Conservation (phyloP, 2,113 vertebrate species). For the Barnardius zonarius region DNA sequence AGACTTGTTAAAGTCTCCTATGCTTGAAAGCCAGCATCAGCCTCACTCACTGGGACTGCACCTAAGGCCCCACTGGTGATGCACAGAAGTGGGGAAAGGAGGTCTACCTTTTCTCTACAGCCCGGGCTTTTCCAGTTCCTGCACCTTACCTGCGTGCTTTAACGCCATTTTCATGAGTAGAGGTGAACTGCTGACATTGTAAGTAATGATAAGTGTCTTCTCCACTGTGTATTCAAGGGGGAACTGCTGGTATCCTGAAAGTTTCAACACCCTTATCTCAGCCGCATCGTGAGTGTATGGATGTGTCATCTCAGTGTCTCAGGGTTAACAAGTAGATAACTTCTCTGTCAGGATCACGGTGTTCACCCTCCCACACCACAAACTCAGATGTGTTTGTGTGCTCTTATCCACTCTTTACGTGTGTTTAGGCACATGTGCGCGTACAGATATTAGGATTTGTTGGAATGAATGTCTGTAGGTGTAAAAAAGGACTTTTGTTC, state of each 20-base stretch:
- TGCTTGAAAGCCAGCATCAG: neutral
- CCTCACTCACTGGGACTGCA: neutral
- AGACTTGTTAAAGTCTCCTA: neutral
- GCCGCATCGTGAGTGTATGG: neutral
- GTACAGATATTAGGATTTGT: neutral
- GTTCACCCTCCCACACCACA: neutral
- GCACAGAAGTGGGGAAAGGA: neutral
- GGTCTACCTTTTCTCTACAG: neutral
- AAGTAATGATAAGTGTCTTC: neutral
- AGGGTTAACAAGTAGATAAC: neutral
- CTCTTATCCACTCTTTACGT: neutral
- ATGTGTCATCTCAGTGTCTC: slow-evolving; percentile 1
- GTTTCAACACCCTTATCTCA: slow-evolving; percentile 20
- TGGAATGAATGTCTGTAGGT: neutral
- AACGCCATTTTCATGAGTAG: neutral
- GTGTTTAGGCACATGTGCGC: accelerated
- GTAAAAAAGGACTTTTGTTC: neutral
- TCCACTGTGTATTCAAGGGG: neutral
- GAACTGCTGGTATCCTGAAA: neutral
- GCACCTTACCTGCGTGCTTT: neutral
- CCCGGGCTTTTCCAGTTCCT: accelerated
- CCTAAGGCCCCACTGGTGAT: neutral
- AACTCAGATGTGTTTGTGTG: neutral
- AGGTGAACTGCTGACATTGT: neutral
- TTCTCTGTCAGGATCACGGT: neutral